Base-by-base conservation (phyloP, 2,113 vertebrate species). In the Cricetomys ansorgei region DNA sequence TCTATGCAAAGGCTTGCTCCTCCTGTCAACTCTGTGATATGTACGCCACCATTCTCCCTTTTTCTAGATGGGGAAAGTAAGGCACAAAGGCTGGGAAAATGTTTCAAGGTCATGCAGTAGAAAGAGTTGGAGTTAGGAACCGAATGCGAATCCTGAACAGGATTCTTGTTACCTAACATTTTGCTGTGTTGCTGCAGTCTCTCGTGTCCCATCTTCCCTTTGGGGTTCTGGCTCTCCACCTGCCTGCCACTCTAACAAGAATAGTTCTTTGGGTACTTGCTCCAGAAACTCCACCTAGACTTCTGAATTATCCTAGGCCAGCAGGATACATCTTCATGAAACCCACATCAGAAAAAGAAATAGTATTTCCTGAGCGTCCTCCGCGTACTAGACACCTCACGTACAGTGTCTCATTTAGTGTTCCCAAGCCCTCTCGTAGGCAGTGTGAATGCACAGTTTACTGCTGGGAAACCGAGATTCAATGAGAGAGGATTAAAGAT, bases 391-490 rank as follows among this genome's bases (percentile, higher is more conserved):
- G 45, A 70, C 15, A 4, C 34, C 79, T 79, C 21, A 27, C 64
- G 34, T 31, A 76, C 2, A 1, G 27, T 27, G 25, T 59, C n/a
- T 65, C 79, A 76, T 34, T 70, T 76, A 53, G 17, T 48, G 59
- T 13, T 7, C 88, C 55, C 6, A 11, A 9, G 48, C 40, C 50
- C 64, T 55, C 7, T 43, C 19, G 27, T 13, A 55, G 31, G 43
- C 72, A 40, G 17, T 45, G 50, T 88, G 43, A 2, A 62, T 27
- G 67, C 81, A 65, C 27, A 77, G 0, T 64, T 67, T 84, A 79
- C 43, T 84, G 73, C 40, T 84, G 40, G 91, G 72, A 85, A 96
- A 94, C 76, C 93, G 87, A 95, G 79, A 23, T 21, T 96, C 59
- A 43, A 73, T 89, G 27, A 59, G 7, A 92, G 23, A 80, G 17